Percentiles rank a stretch among this genome's conserved stretches.
Evolutionary conservation across 2,888 invertebrate genomes (phyloP).

Genomic region (Hydroisotoma schaefferi): DNA sequence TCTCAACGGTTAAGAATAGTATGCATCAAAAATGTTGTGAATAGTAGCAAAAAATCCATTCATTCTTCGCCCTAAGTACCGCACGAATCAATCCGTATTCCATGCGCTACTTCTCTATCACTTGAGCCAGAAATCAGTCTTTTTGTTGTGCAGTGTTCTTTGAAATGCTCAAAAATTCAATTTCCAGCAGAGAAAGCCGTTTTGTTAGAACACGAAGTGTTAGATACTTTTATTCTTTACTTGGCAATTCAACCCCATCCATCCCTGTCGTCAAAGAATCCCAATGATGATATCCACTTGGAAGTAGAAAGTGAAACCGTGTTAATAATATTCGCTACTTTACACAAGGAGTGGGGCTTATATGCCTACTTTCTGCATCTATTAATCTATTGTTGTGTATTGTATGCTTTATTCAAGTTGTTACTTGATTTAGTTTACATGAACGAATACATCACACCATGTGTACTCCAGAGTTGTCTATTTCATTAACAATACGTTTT

Average conservation of each 20-base stretch:
- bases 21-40: background rate
- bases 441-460: no score
- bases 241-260: background rate
- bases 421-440: no score
- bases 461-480: background rate
- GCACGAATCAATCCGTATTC: background rate
- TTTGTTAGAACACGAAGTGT: background rate
- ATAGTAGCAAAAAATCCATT: background rate
- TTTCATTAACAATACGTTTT: background rate
- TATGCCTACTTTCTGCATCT: no score
- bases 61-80: background rate
- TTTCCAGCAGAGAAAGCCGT: conserved; percentile 13
- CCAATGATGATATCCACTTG: background rate
- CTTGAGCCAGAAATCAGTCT: conserved; percentile 8
- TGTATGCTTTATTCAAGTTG: no score
- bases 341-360: no score
- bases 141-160: conserved; percentile 5
- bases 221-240: background rate
- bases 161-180: conserved; percentile 2
- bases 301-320: no score
- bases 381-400: no score
- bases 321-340: no score
- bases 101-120: conserved; percentile 9
- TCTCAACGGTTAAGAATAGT: no score
- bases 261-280: no score